Evolutionary conservation across 2,113 vertebrate species (phyloP), one percentile per base, ranked within the genome.

Genomic region (Carettochelys insculpta): DNA sequence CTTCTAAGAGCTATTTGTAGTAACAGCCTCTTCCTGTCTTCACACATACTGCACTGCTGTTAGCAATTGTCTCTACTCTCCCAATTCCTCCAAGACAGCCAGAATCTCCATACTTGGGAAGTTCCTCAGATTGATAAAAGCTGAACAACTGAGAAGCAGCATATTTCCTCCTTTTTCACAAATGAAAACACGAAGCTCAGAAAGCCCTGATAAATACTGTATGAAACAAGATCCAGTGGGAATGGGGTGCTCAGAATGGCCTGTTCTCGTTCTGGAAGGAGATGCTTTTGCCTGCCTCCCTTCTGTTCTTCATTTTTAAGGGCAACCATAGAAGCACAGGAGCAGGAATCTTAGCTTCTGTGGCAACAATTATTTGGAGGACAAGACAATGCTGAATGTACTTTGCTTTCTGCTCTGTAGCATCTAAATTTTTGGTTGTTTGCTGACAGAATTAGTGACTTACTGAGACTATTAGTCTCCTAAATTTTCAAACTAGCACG

Each of bases 331-430:
- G 84, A n/a, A n/a, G n/a, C 77, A 71, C 27, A 82, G 53, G 38
- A 22, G 38, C 20, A 73, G 22, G 38, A 73, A 20, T n/a, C 85
- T 71, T 56, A 77, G 73, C n/a, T 24, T 4, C 53, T 12, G 5
- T 3, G 31, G 5, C 34, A 85, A 53, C 47, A 85, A 43, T 17
- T 22, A 43, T 11, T 11, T 41, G 53, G 76, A 76, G 25, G 48
- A 16, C 11, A 52, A 29, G 52, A 12, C 3, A 12, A 3, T 0
- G 0, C 14, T 12, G 24, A 45, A 27, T 1, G 22, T 34, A 50
- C 47, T 83, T 53, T 2, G 14, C 53, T 85, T 83, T 87, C 88
- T 77, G 1, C 48, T 38, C 34, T 52, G 4, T 24, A 38, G 54
- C 54, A 73, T 54, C 77, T 3, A 4, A 38, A 19, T 4, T 2